phyloP scores from a whole-genome alignment of 1,140 invertebrate species.

The Orchesella cincta region DNA sequence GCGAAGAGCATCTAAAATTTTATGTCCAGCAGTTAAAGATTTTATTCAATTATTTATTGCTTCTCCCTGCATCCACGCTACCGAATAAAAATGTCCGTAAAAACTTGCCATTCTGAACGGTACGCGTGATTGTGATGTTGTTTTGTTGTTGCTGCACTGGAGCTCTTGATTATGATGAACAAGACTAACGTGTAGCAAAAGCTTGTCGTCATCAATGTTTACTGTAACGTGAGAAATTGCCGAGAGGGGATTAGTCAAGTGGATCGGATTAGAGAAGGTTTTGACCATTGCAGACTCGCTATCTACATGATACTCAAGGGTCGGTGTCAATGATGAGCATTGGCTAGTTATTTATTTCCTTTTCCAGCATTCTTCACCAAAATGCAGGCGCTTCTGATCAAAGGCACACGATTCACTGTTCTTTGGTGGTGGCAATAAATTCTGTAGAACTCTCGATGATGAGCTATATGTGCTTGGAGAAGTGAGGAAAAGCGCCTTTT shows the following conservation, averaged over 20 bases:
- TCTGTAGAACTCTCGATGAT: not conserved
- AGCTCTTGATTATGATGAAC: not conserved
- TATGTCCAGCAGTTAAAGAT: slow-evolving; percentile 30
- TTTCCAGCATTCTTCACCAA: no score
- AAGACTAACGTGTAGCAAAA: no score
- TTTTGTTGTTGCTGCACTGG: not conserved
- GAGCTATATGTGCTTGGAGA: not conserved
- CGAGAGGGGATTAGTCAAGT: not conserved
- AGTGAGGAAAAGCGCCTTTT: not conserved
- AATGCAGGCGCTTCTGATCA: not conserved
- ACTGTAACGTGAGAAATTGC: slow-evolving; percentile 38
- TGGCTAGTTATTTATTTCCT: not conserved
- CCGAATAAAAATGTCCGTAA: not conserved
- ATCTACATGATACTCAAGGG: not conserved
- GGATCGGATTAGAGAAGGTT: not conserved
- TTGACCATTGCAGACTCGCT: not conserved
- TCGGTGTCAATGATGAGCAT: not conserved
- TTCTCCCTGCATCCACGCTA: not conserved
- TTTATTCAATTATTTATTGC: slow-evolving; percentile 29
- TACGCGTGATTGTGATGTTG: not conserved
- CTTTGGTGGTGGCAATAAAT: not conserved
- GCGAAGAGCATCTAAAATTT: slow-evolving; percentile 9
- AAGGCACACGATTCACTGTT: not conserved
- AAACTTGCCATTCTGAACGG: not conserved
- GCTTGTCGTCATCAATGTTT: slow-evolving; percentile 22